Base-by-base conservation (phyloP, 2,797 vertebrate species). In the Myiothlypis coronata region DNA sequence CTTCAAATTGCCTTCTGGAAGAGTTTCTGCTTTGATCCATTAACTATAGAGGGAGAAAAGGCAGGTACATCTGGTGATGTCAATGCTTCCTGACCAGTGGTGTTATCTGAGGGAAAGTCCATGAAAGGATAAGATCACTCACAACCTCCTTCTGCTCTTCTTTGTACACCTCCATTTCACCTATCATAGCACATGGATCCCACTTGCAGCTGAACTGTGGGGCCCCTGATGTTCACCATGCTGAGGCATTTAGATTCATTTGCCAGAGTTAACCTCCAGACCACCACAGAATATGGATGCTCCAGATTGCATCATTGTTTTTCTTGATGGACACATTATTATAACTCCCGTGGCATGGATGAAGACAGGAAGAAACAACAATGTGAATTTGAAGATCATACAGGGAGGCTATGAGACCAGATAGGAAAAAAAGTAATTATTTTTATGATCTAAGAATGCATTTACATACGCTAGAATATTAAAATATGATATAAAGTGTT, bases 141-240 rank as follows among this genome's bases (percentile, higher is more conserved):
- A 64, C 23, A 70, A 1, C 1, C 1, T 67, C 12, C 23, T 83
- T 56, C 60, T 75, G 6, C 34, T 82, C 23, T 4, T 0, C 26
- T 5, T 0, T 22, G 32, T 20, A 8, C 11, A n/a, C 26, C 20
- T 26, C 41, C 43, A 11, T 17, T 57, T 92, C 47, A 43, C 8
- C 46, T 32, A 32, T 23, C 0, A 0, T 1, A 52, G 23, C 28
- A 72, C 0, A 2, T 2, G 67, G 26, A 44, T 70, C n/a, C 14
- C 8, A n/a, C 49, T 82, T 63, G 28, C 7, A 52, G 14, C 4
- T 56, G 39, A 37, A 69, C 1, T 0, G 1, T 46, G 27, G 34
- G 19, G 9, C 39, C 8, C 9, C 41, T 79, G 28, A 30, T 8
- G 9, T 43, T 82, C 59, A 23, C 11, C 0, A 1, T 50, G 28